These are phyloP conservation scores for Drosophila tani DNA, from an alignment of 1,140 invertebrate genomes.

Conservation along the genomic window DNA sequence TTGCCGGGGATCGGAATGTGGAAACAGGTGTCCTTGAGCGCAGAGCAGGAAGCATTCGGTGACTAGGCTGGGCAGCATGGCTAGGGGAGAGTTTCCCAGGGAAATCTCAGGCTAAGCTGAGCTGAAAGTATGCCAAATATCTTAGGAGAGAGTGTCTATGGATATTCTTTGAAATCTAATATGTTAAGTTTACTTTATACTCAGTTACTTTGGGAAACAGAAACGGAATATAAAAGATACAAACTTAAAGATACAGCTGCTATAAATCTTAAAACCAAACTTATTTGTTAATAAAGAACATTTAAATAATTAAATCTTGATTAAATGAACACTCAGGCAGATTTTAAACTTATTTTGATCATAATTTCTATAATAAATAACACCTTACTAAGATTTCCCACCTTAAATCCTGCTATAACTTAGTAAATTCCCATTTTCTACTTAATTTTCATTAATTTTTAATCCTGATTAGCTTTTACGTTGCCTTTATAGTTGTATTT, in stretches of 20 bases:
- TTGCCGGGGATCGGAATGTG: constrained; percentile 70
- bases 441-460: not conserved
- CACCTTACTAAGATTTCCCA: not conserved
- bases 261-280: too few relatives aligned
- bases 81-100: constrained; percentile 4
- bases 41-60: constrained; percentile 36
- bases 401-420: not conserved
- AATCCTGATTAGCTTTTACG: not conserved
- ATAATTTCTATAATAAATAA: not conserved
- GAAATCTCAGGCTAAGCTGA: constrained; percentile 4
- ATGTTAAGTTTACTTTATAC: not conserved
- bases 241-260: too few relatives aligned
- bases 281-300: too few relatives aligned
- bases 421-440: not conserved
- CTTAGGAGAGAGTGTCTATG: not conserved
- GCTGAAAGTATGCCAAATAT: constrained; percentile 9
- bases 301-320: too few relatives aligned
- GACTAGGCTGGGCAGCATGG: not conserved
- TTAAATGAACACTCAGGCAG: too few relatives aligned
- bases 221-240: too few relatives aligned
- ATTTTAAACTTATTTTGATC: not conserved
- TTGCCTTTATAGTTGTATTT: not conserved
- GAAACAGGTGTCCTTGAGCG: constrained; percentile 72
- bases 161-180: not conserved
- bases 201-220: too few relatives aligned